These are phyloP conservation scores for Hippocampus comes DNA, from an alignment of 2,113 vertebrate species.

Conservation along the genomic window DNA sequence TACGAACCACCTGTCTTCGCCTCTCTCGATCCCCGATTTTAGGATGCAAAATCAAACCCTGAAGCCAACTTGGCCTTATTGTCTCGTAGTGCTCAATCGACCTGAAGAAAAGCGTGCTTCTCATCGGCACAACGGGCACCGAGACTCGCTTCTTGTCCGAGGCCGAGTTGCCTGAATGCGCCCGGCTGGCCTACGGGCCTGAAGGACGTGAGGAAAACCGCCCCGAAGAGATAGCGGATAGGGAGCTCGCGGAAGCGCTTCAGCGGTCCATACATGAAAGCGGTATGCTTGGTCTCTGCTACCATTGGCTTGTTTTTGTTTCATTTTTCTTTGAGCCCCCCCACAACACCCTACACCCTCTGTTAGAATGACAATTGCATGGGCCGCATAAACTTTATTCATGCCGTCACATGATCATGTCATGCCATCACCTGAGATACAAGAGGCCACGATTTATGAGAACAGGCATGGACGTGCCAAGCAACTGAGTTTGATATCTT, in stretches of 20 bases:
- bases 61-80: background rate
- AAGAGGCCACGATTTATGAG: background rate
- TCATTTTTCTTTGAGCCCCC: conserved; percentile 18
- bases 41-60: background rate
- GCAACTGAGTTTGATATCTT: background rate
- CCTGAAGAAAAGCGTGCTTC: conserved; percentile 91
- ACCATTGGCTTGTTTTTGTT: conserved; percentile 30
- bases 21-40: background rate
- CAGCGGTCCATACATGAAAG: conserved; percentile 95
- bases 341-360: background rate
- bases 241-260: conserved; percentile 92
- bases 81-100: conserved; percentile 88
- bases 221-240: conserved; percentile 89
- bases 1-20: conserved; percentile 43
- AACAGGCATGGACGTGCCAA: background rate
- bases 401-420: conserved; percentile 37
- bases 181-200: conserved; percentile 85
- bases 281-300: conserved; percentile 68
- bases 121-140: conserved; percentile 92
- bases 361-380: conserved; percentile 58
- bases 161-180: conserved; percentile 91
- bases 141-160: conserved; percentile 92
- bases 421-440: conserved; percentile 35
- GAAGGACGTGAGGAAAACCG: conserved; percentile 81
- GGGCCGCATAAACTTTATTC: conserved; percentile 53